Percentiles rank a stretch among this genome's conserved stretches.
phyloP scores from a whole-genome alignment of 2,113 vertebrate genomes.

The Picathartes gymnocephalus region DNA sequence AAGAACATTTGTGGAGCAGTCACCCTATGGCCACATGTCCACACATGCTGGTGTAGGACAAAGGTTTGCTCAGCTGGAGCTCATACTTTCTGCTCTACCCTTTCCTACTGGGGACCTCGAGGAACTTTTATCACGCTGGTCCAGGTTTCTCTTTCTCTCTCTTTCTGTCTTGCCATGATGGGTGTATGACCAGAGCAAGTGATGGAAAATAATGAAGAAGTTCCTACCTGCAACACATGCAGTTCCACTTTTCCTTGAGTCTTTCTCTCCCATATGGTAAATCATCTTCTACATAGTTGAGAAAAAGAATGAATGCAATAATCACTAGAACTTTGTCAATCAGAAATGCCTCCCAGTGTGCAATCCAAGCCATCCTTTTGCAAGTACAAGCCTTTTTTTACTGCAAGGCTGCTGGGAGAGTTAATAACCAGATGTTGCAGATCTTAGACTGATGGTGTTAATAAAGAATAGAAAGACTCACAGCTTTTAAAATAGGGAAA shows the following conservation, averaged over 20 bases:
- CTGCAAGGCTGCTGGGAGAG: background rate
- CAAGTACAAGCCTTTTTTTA: background rate
- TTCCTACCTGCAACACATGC: background rate
- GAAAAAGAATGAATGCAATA: background rate
- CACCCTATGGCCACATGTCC: background rate
- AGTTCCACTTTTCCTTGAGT: background rate
- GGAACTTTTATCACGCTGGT: background rate
- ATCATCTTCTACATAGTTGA: rapidly evolving
- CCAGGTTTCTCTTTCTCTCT: background rate
- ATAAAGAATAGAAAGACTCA: background rate
- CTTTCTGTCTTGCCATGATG: background rate
- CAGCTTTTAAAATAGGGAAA: background rate
- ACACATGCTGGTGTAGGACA: background rate
- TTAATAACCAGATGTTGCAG: background rate
- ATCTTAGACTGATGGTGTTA: background rate
- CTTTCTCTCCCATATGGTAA: background rate
- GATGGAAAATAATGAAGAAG: background rate
- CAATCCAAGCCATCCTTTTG: background rate
- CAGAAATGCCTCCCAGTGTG: background rate
- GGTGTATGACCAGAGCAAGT: background rate
- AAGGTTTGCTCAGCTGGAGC: background rate
- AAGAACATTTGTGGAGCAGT: background rate
- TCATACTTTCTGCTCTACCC: background rate
- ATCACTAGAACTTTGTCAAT: background rate
- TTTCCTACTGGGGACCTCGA: background rate